Evolutionary conservation across 2,888 invertebrate species (phyloP), one percentile per base, ranked within the genome.

Genomic region (Cosmopolites sordidus): DNA sequence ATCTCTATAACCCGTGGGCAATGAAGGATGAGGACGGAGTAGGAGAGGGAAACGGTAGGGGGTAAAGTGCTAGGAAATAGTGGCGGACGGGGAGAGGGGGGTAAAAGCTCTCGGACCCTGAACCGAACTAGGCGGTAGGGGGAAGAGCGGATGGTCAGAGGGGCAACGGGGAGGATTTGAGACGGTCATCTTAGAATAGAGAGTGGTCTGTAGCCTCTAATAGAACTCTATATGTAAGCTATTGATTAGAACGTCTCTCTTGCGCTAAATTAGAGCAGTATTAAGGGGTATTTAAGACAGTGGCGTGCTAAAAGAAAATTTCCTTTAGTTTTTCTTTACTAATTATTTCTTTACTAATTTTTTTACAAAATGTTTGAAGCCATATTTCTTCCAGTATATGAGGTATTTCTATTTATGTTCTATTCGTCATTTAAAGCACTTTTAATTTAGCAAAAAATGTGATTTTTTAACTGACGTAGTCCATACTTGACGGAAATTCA

Each of bases 41-140:
- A 40, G 14, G 14, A 15, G n/a, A 14, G 17, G 40, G 40, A 17
- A 16, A 40, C 11, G 40, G 40, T 17, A 14, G 40, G 40, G 22
- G 17, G 33, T 3, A 33, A 33, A 33, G n/a, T 12, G 12, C 33
- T 48, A 41, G 18, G 40, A 43, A 17, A 22, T 27, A 22, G 43
- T 46, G 46, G 47, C 3, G 38, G 33, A 30, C 30, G 50, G 72
- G 76, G 82, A 83, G 66, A n/a, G n/a, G n/a, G 67, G 59, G 66
- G 69, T 37, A 37, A 37, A 37, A 14, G n/a, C 37, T 14, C 37
- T 37, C 14, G n/a, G n/a, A n/a, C 12, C 37, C 37, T 18, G 17
- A 17, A 15, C 39, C 16, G 39, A 16, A 18, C 17, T 38, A 43
- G 12, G 38, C 12, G 5, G 16, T 16, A 30, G 37, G 44, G 15